These are phyloP conservation scores for Andrena praecox DNA, from an alignment of 2,888 invertebrate genomes.

Conservation along the genomic window DNA sequence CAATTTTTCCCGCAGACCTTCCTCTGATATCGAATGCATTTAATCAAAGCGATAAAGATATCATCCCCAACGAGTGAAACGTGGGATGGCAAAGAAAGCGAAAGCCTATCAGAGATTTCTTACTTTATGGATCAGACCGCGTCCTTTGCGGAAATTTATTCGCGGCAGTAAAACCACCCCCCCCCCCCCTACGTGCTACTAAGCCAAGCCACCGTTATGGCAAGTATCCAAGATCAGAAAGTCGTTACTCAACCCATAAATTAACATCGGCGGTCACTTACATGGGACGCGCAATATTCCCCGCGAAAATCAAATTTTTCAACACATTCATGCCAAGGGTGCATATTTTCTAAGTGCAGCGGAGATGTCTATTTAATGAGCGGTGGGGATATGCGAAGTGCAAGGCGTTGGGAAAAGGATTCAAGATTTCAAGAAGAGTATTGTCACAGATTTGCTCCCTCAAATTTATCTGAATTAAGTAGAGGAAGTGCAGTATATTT, in stretches of 20 bases:
- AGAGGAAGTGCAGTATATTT: too few species aligned
- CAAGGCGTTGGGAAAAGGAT: not conserved
- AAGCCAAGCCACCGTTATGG: slow-evolving; percentile 60
- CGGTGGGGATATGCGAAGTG: too few species aligned
- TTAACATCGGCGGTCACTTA: slow-evolving; percentile 69
- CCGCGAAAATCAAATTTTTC: slow-evolving; percentile 49
- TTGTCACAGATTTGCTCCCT: too few species aligned
- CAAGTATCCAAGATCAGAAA: slow-evolving; percentile 72
- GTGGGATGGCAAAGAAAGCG: slow-evolving; percentile 52
- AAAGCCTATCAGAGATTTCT: slow-evolving; percentile 66
- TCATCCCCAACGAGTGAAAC: slow-evolving; percentile 37
- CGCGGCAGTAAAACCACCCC: slow-evolving; percentile 67
- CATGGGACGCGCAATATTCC: slow-evolving; percentile 47
- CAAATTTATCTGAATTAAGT: too few species aligned
- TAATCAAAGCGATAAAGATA: slow-evolving; percentile 51
- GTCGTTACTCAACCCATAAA: slow-evolving; percentile 70
- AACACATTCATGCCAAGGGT: slow-evolving; percentile 18
- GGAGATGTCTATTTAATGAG: not conserved
- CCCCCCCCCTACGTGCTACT: slow-evolving; percentile 38
- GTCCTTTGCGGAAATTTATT: slow-evolving; percentile 69
- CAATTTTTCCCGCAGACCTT: not conserved
- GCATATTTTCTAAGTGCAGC: not conserved
- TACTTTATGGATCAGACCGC: slow-evolving; percentile 67
- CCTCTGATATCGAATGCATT: slow-evolving; percentile 35
- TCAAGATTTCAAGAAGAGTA: not conserved